Evolutionary conservation across 2,888 invertebrate genomes (phyloP).

Genomic region (Rutpela maculata): DNA sequence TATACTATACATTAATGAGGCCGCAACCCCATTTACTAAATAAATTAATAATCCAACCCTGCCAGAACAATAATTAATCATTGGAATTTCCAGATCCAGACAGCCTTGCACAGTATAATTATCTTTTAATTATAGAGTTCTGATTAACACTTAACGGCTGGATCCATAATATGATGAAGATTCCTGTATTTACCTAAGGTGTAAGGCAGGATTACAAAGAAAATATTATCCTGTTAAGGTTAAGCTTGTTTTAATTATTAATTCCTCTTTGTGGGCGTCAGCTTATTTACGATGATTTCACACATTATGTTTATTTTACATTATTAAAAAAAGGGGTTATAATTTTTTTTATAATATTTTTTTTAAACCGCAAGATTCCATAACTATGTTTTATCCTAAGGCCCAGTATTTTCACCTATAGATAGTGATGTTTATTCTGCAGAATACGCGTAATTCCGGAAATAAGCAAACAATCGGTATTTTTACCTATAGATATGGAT

Average conservation of each 20-base stretch:
- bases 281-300: background rate
- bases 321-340: too few species aligned
- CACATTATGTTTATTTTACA: background rate
- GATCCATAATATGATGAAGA: slow-evolving; percentile 40
- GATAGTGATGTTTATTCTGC: too few species aligned
- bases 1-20: slow-evolving; percentile 44
- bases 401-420: too few species aligned
- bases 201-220: background rate
- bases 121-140: slow-evolving; percentile 67
- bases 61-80: slow-evolving; percentile 65
- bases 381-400: too few species aligned
- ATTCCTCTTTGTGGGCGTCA: background rate
- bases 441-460: too few species aligned
- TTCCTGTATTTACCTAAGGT: slow-evolving; percentile 15
- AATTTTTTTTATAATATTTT: too few species aligned
- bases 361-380: too few species aligned
- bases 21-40: slow-evolving; percentile 49
- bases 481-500: too few species aligned
- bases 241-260: background rate
- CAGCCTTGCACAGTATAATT: slow-evolving; percentile 60
- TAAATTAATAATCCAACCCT: slow-evolving; percentile 54
- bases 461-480: too few species aligned
- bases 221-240: background rate
- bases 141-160: slow-evolving; percentile 59
- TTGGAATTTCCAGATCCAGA: slow-evolving; percentile 56